A percentile compares a stretch with the other conserved stretches of the same genome.
Evolutionary conservation across 2,113 vertebrate species (phyloP).

Genomic region (Ondatra zibethicus): DNA sequence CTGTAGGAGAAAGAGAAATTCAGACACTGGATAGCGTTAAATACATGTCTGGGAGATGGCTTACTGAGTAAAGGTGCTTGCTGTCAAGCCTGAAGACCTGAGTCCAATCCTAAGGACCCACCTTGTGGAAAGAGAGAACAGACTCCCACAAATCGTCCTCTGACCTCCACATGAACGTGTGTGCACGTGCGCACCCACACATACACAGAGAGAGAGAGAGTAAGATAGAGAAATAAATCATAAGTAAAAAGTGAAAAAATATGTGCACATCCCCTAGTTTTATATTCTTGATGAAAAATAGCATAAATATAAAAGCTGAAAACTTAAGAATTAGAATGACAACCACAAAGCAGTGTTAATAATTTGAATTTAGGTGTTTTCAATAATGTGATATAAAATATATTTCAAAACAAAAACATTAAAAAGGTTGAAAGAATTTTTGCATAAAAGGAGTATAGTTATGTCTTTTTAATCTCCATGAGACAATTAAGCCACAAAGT

Average conservation of each 20-base stretch:
- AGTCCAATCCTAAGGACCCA: background rate
- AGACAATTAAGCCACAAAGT: background rate
- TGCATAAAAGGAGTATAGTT: background rate
- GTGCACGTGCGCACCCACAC: background rate
- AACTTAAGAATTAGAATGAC: background rate
- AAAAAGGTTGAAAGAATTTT: background rate
- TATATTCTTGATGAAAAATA: background rate
- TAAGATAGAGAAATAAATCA: no score
- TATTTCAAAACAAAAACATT: background rate
- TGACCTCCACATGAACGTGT: no score
- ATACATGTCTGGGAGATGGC: background rate
- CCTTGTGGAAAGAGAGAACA: background rate
- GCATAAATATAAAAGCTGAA: background rate
- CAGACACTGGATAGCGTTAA: background rate
- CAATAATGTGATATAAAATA: background rate
- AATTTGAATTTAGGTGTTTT: constrained; percentile 12
- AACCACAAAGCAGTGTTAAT: background rate
- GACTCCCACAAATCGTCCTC: no score
- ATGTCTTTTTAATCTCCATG: background rate
- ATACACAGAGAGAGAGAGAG: background rate
- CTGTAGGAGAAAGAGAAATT: background rate
- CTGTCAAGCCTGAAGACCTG: no score
- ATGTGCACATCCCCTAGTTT: background rate
- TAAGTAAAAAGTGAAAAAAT: background rate
- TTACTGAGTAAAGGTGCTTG: background rate